A percentile compares a stretch with the other conserved stretches of the same genome.
Evolutionary conservation across 2,888 invertebrate genomes (phyloP).

Genomic region (Mesochorus sp.): DNA sequence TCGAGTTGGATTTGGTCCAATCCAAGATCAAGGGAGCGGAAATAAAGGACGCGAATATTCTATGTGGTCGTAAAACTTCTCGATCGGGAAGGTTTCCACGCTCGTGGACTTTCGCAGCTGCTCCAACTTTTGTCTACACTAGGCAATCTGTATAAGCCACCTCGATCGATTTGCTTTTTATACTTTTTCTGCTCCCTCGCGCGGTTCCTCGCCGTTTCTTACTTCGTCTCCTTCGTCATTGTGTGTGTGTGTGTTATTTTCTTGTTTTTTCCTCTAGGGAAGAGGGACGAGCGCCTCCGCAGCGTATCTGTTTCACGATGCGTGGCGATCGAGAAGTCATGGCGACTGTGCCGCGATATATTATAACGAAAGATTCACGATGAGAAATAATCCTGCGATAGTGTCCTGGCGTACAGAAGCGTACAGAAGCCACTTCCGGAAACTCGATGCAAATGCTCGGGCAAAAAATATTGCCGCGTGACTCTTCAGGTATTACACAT

Average conservation of each 20-base stretch:
- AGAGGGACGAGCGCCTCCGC: constrained; percentile 40
- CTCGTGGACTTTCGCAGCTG: constrained; percentile 45
- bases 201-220: not conserved
- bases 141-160: constrained; percentile 1
- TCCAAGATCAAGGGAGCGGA: too few species aligned
- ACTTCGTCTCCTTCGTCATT: not conserved
- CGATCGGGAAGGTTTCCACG: constrained; percentile 61
- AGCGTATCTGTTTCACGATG: constrained; percentile 58
- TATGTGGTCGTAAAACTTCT: constrained; percentile 47
- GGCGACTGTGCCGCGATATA: constrained; percentile 53
- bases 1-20: too few species aligned
- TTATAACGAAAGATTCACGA: constrained; percentile 67
- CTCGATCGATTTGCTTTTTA: constrained; percentile 27
- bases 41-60: not conserved
- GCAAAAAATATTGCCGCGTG: not conserved
- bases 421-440: constrained; percentile 49
- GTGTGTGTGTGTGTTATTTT: too few species aligned
- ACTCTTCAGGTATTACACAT: not conserved
- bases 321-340: constrained; percentile 37
- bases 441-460: constrained; percentile 42
- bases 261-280: constrained; percentile 24
- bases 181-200: not conserved
- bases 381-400: constrained; percentile 54
- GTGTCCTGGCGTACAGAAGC: too few species aligned
- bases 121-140: constrained; percentile 2